Evolutionary conservation across 2,113 vertebrate genomes (phyloP), one percentile per base, ranked within the genome.

Genomic region (Nesogale talazaci): DNA sequence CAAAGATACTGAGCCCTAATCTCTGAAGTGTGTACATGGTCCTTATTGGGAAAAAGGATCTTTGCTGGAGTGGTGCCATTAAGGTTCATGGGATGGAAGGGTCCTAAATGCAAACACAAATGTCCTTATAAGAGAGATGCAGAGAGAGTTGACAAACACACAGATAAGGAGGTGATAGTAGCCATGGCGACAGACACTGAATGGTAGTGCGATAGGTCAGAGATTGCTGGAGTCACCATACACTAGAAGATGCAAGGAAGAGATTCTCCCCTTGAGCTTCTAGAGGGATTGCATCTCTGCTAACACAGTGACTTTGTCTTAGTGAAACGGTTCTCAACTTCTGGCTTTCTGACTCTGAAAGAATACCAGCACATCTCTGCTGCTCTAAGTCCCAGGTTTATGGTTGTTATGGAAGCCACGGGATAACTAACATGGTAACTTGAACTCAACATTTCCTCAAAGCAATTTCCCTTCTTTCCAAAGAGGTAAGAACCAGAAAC

Each of bases 321-420:
- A 75, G 3, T 34, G n/a, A 81, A 89, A 88, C 42, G 63, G 75
- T 65, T 72, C 74, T 94, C 27, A 34, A 81, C 14, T 88, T 86
- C 22, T 40, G 36, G 52, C 34, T 63, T 78, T 36, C 61, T 25
- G 25, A 92, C 31, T 74, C 11, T 72, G n/a, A 75, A 16, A 86
- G 29, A 83, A 70, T 72, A 5, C 46, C 46, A 10, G 46, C 14
- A 78, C 11, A 86, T 63, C 70, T 61, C 40, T 92, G 42, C 69
- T 85, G 52, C 56, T 83, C 81, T 76, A 61, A 34, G 38, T 57
- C n/a, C 6, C 17, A 79, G 76, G 34, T 46, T 42, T 86, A 29
- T 52, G 38, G 46, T 40, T 94, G 40, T 56, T 69, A 56, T 10
- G 78, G 61, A 27, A 88, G 70, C 61, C 65, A 76, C 23, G 46